Conservation (phyloP, 2,113 vertebrate species). For the Toxotes chatareus region DNA sequence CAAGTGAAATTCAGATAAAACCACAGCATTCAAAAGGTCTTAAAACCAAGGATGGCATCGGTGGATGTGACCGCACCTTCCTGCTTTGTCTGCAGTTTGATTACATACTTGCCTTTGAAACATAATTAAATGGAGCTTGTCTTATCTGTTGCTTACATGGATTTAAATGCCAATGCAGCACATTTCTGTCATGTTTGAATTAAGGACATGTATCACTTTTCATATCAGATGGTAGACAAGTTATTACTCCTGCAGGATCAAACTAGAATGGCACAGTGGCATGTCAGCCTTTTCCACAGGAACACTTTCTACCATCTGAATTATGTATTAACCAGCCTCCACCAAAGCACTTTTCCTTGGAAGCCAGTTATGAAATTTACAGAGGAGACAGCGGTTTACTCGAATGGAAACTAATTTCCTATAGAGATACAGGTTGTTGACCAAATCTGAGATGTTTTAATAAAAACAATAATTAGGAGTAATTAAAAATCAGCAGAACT, state of each 20-base stretch:
- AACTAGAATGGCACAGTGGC: background rate
- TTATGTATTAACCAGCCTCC: conserved; percentile 44
- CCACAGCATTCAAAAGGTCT: background rate
- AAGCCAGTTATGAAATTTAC: conserved; percentile 10
- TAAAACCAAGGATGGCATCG: background rate
- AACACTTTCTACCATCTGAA: conserved; percentile 39
- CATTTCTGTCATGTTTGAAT: background rate
- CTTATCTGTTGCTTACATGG: background rate
- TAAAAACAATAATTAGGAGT: background rate
- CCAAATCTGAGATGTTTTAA: background rate
- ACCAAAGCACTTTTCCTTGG: background rate
- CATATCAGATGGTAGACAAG: background rate
- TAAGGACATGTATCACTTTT: background rate
- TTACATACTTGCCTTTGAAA: conserved; percentile 5
- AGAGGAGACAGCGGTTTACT: background rate
- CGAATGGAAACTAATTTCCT: background rate
- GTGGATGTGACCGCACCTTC: conserved; percentile 1
- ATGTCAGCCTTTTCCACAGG: conserved; percentile 35
- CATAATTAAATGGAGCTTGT: conserved; percentile 49
- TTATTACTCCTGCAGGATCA: conserved; percentile 1
- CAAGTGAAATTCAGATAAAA: background rate
- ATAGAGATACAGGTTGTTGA: background rate
- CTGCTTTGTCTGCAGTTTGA: conserved; percentile 21
- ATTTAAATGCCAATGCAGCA: background rate
- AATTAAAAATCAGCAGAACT: background rate